phyloP scores from a whole-genome alignment of 2,797 vertebrate species.

The Sebastes kiyomatsui region DNA sequence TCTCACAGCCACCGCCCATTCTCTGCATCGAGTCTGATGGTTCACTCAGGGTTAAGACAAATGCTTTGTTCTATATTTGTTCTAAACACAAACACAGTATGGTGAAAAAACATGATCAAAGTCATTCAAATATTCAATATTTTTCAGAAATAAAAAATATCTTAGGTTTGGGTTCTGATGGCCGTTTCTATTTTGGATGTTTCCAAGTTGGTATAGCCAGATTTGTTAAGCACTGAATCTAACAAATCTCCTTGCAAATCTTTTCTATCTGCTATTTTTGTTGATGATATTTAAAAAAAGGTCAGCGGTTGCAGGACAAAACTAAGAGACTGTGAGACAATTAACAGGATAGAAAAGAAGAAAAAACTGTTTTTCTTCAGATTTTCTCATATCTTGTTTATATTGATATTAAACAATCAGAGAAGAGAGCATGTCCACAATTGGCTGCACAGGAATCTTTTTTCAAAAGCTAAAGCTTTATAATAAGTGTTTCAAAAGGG shows the following conservation, averaged over 20 bases:
- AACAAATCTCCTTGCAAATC: background rate
- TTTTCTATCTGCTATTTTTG: background rate
- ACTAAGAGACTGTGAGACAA: background rate
- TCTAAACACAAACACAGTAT: constrained; percentile 45
- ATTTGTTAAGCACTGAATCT: background rate
- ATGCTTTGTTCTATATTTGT: constrained; percentile 49
- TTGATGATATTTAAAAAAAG: background rate
- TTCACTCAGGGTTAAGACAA: constrained; percentile 71
- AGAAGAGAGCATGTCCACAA: background rate
- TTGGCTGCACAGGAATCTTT: background rate
- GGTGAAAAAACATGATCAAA: background rate
- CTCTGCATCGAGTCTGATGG: constrained; percentile 50
- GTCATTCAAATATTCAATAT: background rate
- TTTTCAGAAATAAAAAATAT: background rate
- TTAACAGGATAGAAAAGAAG: background rate
- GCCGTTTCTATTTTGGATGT: background rate
- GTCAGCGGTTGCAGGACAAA: background rate
- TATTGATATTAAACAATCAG: background rate
- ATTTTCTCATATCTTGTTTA: background rate
- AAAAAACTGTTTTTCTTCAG: background rate
- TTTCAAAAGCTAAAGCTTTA: background rate
- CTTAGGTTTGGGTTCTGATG: background rate
- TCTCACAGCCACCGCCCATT: constrained; percentile 62
- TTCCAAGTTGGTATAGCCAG: background rate
- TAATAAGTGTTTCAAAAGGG: background rate